These are phyloP conservation scores for Thymelicus sylvestris DNA, from an alignment of 2,888 invertebrate species.

Conservation along the genomic window DNA sequence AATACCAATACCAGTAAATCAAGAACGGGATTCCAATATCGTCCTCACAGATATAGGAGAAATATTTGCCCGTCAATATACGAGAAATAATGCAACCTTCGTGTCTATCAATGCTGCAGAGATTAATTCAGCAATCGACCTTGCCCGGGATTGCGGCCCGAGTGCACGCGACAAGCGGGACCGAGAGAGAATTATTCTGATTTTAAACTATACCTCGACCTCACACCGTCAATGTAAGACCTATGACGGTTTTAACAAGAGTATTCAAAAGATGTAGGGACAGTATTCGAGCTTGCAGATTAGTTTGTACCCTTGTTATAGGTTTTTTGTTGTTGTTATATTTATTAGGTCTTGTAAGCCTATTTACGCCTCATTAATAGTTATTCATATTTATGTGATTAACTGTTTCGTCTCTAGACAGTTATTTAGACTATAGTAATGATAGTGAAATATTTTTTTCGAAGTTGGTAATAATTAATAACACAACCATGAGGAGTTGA, in stretches of 20 bases:
- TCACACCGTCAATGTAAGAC: not conserved
- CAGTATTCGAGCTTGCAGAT: too few species aligned
- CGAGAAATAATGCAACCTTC: constrained; percentile 54
- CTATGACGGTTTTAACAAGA: not conserved
- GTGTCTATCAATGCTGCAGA: constrained; percentile 54
- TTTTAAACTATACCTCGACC: not conserved
- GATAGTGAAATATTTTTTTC: too few species aligned
- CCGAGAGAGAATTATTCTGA: not conserved
- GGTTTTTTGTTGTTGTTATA: too few species aligned
- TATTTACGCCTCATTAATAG: too few species aligned
- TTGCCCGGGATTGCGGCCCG: constrained; percentile 36
- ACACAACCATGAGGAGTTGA: too few species aligned
- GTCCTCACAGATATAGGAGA: constrained; percentile 22
- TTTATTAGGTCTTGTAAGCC: too few species aligned
- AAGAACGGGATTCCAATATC: constrained; percentile 20
- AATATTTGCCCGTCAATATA: constrained; percentile 38
- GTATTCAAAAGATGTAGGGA: too few species aligned
- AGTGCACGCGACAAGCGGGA: constrained; percentile 24
- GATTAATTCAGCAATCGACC: constrained; percentile 52
- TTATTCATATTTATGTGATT: too few species aligned
- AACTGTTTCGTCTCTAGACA: too few species aligned
- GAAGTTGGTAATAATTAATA: too few species aligned
- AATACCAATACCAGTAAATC: constrained; percentile 3
- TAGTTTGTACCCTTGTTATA: too few species aligned
- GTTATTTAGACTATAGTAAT: too few species aligned